A percentile compares a stretch with the other conserved stretches of the same genome.
phyloP scores from a whole-genome alignment of 2,797 vertebrate species.

The Macrochelys suwanniensis region DNA sequence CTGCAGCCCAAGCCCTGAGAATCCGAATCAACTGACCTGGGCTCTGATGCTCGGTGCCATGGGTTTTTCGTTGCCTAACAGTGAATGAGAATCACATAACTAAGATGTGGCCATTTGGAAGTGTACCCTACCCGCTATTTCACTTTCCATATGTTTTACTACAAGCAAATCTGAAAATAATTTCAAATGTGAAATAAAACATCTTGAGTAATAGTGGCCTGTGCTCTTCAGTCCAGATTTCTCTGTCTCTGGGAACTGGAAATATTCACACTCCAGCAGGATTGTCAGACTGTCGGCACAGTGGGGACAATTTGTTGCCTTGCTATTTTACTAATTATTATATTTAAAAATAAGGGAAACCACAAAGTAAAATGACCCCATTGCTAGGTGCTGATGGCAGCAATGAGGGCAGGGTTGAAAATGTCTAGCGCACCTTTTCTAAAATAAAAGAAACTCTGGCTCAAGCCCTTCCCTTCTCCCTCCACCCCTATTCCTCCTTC shows the following conservation, averaged over 20 bases:
- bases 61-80: background rate
- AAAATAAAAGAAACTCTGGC: background rate
- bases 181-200: background rate
- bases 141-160: background rate
- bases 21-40: background rate
- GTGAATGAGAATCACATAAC: background rate
- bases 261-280: background rate
- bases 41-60: background rate
- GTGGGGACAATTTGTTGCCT: background rate
- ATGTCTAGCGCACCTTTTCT: background rate
- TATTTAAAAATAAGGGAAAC: background rate
- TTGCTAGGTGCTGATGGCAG: background rate
- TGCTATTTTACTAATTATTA: background rate
- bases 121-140: background rate
- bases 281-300: background rate
- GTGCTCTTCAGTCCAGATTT: background rate
- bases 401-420: background rate
- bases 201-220: background rate
- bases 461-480: background rate
- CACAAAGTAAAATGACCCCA: background rate
- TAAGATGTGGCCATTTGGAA: background rate
- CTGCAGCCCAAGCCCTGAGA: background rate
- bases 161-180: background rate
- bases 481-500: background rate
- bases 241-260: background rate